These are phyloP conservation scores for Drosophila ogumai DNA, from an alignment of 1,140 invertebrate species.

Conservation along the genomic window DNA sequence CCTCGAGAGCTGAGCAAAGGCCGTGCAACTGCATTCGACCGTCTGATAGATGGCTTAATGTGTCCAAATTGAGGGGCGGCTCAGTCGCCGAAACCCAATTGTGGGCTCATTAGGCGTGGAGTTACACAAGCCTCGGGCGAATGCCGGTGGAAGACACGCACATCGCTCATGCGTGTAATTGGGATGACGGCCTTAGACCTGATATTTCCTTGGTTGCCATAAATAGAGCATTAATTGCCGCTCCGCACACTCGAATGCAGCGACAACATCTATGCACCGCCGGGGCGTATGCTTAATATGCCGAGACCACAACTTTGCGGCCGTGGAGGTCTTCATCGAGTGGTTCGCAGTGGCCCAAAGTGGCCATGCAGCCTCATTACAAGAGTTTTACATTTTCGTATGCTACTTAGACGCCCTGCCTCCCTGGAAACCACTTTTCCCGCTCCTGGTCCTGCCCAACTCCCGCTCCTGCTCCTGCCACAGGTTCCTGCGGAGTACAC, in stretches of 20 bases:
- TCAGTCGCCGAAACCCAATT: conserved; percentile 53
- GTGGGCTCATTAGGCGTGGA: conserved; percentile 67
- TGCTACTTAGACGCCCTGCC: conserved; percentile 42
- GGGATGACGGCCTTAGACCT: conserved; percentile 63
- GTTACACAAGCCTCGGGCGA: conserved; percentile 38
- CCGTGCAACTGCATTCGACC: conserved; percentile 26
- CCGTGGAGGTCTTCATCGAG: conserved; percentile 7
- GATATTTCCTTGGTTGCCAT: conserved; percentile 32
- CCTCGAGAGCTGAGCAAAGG: conserved; percentile 24
- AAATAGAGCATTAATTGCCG: conserved; percentile 69
- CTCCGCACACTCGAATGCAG: conserved; percentile 44
- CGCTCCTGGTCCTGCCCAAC: neutral
- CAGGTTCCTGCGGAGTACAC: conserved; percentile 42
- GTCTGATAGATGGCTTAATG: conserved; percentile 10
- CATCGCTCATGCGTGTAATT: conserved; percentile 75
- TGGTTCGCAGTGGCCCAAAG: conserved; percentile 20
- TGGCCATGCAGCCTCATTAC: conserved; percentile 44
- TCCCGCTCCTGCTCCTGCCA: neutral
- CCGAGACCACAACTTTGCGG: conserved; percentile 46
- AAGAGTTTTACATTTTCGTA: conserved; percentile 76
- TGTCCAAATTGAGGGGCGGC: conserved; percentile 19
- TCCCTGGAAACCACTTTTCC: neutral
- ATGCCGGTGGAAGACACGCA: conserved; percentile 40
- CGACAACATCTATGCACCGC: conserved; percentile 40
- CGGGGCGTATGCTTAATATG: conserved; percentile 53